phyloP scores from a whole-genome alignment of 2,797 vertebrate genomes.

The Anas bernieri region DNA sequence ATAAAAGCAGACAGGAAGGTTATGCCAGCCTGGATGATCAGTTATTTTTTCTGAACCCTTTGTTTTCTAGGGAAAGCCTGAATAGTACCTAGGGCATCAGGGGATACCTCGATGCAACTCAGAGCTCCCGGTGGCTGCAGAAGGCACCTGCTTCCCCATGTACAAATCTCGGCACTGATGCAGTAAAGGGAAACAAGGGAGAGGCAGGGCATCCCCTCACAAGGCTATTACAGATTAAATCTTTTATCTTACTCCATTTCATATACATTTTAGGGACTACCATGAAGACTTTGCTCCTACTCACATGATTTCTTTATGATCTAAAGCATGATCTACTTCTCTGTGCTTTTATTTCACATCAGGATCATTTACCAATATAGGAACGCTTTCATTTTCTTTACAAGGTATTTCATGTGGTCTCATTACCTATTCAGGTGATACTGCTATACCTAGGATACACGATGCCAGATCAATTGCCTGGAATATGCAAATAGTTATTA shows the following conservation, averaged over 20 bases:
- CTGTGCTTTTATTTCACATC: neutral
- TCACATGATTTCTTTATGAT: neutral
- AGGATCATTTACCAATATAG: neutral
- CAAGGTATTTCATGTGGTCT: neutral
- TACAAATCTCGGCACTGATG: neutral
- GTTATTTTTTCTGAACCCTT: neutral
- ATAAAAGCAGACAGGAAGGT: conserved; percentile 56
- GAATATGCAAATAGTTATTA: neutral
- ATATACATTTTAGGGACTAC: neutral
- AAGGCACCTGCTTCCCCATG: conserved; percentile 20
- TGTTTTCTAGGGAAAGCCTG: conserved; percentile 21
- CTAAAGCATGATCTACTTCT: neutral
- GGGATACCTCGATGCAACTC: neutral
- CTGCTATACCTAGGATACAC: neutral
- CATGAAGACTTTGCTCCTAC: neutral
- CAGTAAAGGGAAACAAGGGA: conserved; percentile 39
- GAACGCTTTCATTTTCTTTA: neutral
- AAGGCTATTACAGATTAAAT: neutral
- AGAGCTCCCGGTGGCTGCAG: neutral
- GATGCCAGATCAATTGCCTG: neutral
- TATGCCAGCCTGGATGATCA: neutral
- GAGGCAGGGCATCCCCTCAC: conserved; percentile 12
- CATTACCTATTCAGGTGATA: neutral
- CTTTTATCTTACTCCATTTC: conserved; percentile 27
- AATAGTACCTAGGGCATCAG: neutral